A percentile compares a stretch with the other conserved stretches of the same genome.
Evolutionary conservation across 2,888 invertebrate species (phyloP).

Genomic region (Heliconius erato): DNA sequence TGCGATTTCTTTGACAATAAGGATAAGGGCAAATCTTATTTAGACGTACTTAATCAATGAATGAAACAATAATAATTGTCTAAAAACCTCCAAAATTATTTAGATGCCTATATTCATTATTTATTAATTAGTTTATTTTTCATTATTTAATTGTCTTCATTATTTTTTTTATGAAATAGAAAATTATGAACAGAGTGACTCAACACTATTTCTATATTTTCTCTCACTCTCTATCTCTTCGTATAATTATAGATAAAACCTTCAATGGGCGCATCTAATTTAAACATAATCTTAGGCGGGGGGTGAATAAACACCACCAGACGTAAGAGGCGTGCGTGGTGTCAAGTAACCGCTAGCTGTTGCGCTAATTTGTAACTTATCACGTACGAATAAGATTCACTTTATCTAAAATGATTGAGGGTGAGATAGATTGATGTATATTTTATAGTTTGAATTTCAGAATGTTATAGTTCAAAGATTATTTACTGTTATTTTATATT

Average conservation of each 20-base stretch:
- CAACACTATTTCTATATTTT: not conserved
- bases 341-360: slow-evolving; percentile 64
- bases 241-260: not conserved
- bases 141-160: too few species aligned
- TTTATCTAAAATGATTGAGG: slow-evolving; percentile 30
- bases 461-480: slow-evolving; percentile 61
- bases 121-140: too few species aligned
- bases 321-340: slow-evolving; percentile 74
- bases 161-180: too few species aligned
- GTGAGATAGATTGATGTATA: slow-evolving; percentile 63
- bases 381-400: slow-evolving; percentile 29
- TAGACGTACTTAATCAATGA: too few species aligned
- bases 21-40: too few species aligned
- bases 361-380: slow-evolving; percentile 34
- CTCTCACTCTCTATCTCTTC: not conserved
- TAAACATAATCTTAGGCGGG: slow-evolving; percentile 51
- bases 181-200: not conserved
- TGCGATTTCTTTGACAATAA: too few species aligned
- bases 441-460: slow-evolving; percentile 67
- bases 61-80: too few species aligned
- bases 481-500: slow-evolving; percentile 54
- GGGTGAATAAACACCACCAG: slow-evolving; percentile 77
- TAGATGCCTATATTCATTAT: too few species aligned
- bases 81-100: too few species aligned
- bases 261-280: slow-evolving; percentile 18